Evolutionary conservation across 2,113 vertebrate species (phyloP).

Genomic region (Lasiurus cinereus): DNA sequence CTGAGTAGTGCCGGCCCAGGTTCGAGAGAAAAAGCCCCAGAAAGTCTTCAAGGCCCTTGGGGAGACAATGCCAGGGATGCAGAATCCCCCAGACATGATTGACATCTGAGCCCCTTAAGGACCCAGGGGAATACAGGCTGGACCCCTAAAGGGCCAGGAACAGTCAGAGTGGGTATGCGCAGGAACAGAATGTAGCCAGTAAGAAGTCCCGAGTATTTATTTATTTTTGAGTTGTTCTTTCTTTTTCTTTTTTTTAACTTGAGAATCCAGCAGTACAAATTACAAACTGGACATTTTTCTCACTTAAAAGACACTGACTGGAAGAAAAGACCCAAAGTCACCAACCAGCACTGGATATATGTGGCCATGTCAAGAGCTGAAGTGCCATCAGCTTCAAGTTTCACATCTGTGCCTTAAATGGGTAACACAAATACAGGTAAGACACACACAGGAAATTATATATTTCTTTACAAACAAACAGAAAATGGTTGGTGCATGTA

Average conservation of each 20-base stretch:
- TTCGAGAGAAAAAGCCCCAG: slow-evolving; percentile 7
- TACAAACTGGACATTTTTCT: slow-evolving; percentile 7
- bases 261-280: slow-evolving; percentile 21
- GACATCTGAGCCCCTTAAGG: neutral
- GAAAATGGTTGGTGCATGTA: neutral
- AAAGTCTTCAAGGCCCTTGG: slow-evolving; percentile 11
- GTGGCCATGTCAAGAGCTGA: slow-evolving; percentile 23
- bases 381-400: neutral
- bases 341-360: neutral
- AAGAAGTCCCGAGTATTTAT: neutral
- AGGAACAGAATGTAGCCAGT: neutral
- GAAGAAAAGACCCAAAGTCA: slow-evolving; percentile 16
- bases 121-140: neutral
- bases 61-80: slow-evolving; percentile 31
- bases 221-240: neutral
- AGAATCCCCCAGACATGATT: neutral
- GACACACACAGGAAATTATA: neutral
- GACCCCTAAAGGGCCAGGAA: neutral
- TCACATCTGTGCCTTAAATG: neutral
- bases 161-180: neutral
- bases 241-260: neutral
- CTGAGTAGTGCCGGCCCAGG: neutral
- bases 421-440: neutral
- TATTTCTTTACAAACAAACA: slow-evolving; percentile 14
- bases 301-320: neutral